Percentiles rank a stretch among this genome's conserved stretches.
These are phyloP conservation scores for Phytoseiulus persimilis DNA, from an alignment of 2,888 invertebrate genomes.

Conservation along the genomic window DNA sequence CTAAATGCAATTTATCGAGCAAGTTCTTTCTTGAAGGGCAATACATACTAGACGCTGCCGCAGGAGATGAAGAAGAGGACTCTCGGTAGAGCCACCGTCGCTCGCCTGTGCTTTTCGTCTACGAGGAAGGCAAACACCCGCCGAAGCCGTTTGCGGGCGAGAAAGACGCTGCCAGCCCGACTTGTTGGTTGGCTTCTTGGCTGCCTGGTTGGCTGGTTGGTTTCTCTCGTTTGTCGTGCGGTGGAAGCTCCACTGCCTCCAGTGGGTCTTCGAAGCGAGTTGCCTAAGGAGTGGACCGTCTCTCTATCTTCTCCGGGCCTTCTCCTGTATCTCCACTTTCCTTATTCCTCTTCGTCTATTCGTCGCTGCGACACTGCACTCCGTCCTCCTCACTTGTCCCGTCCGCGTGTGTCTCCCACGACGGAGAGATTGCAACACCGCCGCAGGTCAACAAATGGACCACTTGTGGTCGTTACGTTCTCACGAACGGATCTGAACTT, in stretches of 20 bases:
- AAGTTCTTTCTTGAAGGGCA: not conserved
- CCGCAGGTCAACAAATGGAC: conserved; percentile 5
- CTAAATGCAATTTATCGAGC: not conserved
- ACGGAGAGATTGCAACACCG: not conserved
- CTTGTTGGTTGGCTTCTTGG: not conserved
- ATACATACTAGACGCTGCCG: not conserved
- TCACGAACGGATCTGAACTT: not conserved
- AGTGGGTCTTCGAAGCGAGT: not conserved
- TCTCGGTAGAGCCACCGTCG: not conserved
- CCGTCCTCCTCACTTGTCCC: not conserved
- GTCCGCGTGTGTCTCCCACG: not conserved
- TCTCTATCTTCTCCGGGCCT: not conserved
- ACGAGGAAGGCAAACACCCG: not conserved
- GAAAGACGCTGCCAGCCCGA: not conserved
- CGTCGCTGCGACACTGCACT: not conserved
- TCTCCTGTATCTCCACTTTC: not conserved
- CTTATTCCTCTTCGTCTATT: not conserved
- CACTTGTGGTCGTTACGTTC: not conserved
- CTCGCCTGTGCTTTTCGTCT: not conserved
- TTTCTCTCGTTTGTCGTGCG: not conserved
- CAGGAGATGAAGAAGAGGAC: not conserved
- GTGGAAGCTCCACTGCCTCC: not conserved
- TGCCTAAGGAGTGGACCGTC: not conserved
- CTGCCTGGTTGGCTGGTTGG: not conserved
- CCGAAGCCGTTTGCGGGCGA: not conserved